phyloP scores from a whole-genome alignment of 1,140 invertebrate genomes.

The Nylanderia fulva region DNA sequence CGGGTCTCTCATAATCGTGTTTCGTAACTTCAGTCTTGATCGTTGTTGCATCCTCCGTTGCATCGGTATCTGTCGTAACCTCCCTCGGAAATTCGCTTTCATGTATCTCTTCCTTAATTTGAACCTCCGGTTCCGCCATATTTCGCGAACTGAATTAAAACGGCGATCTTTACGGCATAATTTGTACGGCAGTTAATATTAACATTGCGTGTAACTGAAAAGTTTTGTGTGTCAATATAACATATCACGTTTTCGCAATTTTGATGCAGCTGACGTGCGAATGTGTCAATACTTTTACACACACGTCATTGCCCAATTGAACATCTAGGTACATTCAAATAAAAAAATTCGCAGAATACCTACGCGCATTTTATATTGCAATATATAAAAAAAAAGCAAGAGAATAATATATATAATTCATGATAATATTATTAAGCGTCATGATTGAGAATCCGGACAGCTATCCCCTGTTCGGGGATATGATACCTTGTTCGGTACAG shows the following conservation, averaged over 20 bases:
- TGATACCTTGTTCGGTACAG: background rate
- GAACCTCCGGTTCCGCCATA: constrained; percentile 10
- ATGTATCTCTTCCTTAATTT: constrained; percentile 8
- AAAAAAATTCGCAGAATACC: background rate
- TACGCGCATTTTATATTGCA: background rate
- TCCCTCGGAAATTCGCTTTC: background rate
- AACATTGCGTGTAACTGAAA: background rate
- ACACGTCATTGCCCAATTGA: constrained; percentile 24
- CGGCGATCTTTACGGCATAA: background rate
- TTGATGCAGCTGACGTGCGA: constrained; percentile 13
- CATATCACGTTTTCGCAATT: constrained; percentile 12
- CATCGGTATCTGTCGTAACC: constrained; percentile 11
- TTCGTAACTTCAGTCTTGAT: background rate
- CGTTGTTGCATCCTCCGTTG: background rate
- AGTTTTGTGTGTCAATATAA: background rate
- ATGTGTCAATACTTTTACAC: constrained; percentile 2
- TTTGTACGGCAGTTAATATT: background rate
- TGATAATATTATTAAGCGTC: background rate
- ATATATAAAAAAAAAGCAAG: too few species aligned
- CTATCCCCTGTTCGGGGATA: background rate
- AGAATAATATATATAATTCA: background rate
- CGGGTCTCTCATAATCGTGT: background rate
- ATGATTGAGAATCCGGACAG: background rate
- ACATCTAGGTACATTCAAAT: background rate
- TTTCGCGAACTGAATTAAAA: background rate